Evolutionary conservation across 2,888 invertebrate species (phyloP), one percentile per base, ranked within the genome.

Genomic region (Carcina quercana): DNA sequence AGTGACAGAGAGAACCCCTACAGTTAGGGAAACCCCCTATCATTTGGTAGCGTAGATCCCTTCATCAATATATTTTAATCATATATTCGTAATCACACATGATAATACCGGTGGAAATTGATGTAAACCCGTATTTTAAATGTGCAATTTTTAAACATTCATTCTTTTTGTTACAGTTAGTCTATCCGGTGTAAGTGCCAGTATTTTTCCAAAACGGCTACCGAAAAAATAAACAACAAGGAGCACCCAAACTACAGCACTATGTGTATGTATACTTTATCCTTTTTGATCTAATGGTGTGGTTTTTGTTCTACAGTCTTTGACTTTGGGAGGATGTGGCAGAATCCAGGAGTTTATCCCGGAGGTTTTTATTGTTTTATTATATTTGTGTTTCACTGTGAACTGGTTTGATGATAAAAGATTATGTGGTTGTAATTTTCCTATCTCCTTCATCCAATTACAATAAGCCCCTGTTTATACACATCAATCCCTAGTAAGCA

Each of bases 201-300:
- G 45, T 53, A 50, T 41, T 45, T 54, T 19, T 39, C 56, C 66
- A 79, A 70, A 71, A 80, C 74, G 82, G 78, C 68, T 50, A 53
- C 75, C 44, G 59, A 78, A 57, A 76, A 71, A 40, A 41, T 80
- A 45, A 78, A 71, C 46, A 41, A 65, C 17, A 66, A 74, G 52
- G 70, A 70, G 17, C 71, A 78, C 43, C 69, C 71, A 28, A 83
- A 79, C 63, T 83, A 83, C 75, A 74, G 63, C 59, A 82, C 82
- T 32, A 85, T 85, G 85, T 83, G 85, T 85, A 84, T 71, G 76
- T 83, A 79, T 66, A 14, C 11, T 37, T 51, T n/a, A n/a, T n/a
- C n/a, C n/a, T n/a, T 45, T 42, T 35, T 37, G 43, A 36, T 47
- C 30, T 43, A 38, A 37, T 45, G 41, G 30, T 30, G 25, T 28